These are phyloP conservation scores for Oreonectes daqikongensis DNA, from an alignment of 2,797 vertebrate species.

Conservation along the genomic window DNA sequence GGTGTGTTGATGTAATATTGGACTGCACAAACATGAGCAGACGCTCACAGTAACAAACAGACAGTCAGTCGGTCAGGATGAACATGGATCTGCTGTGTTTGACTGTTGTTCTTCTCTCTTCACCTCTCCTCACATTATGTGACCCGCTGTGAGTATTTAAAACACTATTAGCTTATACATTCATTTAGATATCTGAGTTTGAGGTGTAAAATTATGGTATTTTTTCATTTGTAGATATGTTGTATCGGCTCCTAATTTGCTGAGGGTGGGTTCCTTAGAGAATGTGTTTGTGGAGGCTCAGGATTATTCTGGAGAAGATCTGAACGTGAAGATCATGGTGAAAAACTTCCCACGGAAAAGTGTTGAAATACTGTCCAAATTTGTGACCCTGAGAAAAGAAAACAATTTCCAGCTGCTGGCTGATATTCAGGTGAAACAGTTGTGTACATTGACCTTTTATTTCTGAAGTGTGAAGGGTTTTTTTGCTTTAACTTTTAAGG, in stretches of 20 bases:
- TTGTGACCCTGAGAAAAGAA: background rate
- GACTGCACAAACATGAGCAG: background rate
- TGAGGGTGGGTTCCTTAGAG: slow-evolving; percentile 56
- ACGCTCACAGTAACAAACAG: background rate
- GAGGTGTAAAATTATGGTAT: background rate
- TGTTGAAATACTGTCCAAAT: background rate
- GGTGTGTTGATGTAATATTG: background rate
- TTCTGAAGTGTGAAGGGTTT: background rate
- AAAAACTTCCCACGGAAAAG: slow-evolving; percentile 49
- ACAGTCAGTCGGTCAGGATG: background rate
- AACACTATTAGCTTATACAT: background rate
- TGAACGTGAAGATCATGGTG: slow-evolving; percentile 35
- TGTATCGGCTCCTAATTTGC: slow-evolving; percentile 57
- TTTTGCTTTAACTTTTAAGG: background rate
- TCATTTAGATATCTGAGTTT: background rate
- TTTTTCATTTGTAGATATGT: slow-evolving; percentile 30
- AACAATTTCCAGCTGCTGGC: slow-evolving; percentile 43
- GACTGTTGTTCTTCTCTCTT: background rate
- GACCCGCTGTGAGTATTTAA: slow-evolving; percentile 2
- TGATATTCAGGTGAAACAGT: slow-evolving; percentile 38
- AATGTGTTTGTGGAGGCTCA: slow-evolving; percentile 60
- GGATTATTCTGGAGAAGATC: slow-evolving; percentile 32
- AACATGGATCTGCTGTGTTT: background rate
- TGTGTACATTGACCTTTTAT: background rate
- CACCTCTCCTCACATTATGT: background rate